Base-by-base conservation (phyloP, 2,797 vertebrate species). In the Notolabrus celidotus region DNA sequence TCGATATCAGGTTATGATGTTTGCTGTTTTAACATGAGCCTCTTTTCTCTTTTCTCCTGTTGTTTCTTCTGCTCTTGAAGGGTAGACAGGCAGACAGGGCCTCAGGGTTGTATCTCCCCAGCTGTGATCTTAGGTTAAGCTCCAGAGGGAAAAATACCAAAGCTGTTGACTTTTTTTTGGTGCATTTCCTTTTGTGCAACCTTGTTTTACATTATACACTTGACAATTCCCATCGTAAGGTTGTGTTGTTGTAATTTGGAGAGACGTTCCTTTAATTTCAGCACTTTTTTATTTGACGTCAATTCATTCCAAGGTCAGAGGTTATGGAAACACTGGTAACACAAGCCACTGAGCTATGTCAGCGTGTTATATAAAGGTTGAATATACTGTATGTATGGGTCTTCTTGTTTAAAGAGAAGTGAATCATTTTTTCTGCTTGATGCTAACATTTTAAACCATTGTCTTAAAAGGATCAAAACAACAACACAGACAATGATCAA, bases 21-120 rank as follows among this genome's bases (percentile, higher is more conserved):
- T 93, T 92, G 89, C 85, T 92, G 83, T 92, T 89, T 92, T 85
- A 91, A 89, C 86, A 85, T 87, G 74, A 81, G 87, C 68, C 70
- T 76, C 65, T 85, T 83, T 79, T 86, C 74, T 88, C 74, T 77
- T 80, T 82, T 84, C 85, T 80, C 66, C 64, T 85, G 83, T 86
- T 90, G 84, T 79, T 87, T 86, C 73, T 89, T 87, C 81, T 85
- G 67, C 49, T 88, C 85, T 88, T 80, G 57, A 64, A 82, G 79
- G 72, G 71, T 59, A 78, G 83, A 80, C 79, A 65, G 85, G 71
- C 89, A 92, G 86, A 90, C 85, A 71, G 69, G 71, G 86, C 87
- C 86, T 17, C 65, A 43, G 72, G 86, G 83, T 77, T 80, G 62
- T 39, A 74, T 83, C 83, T 90, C 85, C 74, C 82, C 87, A 82